A percentile compares a stretch with the other conserved stretches of the same genome.
These are phyloP conservation scores for Xanthia icteritia DNA, from an alignment of 2,888 invertebrate species.

Conservation along the genomic window DNA sequence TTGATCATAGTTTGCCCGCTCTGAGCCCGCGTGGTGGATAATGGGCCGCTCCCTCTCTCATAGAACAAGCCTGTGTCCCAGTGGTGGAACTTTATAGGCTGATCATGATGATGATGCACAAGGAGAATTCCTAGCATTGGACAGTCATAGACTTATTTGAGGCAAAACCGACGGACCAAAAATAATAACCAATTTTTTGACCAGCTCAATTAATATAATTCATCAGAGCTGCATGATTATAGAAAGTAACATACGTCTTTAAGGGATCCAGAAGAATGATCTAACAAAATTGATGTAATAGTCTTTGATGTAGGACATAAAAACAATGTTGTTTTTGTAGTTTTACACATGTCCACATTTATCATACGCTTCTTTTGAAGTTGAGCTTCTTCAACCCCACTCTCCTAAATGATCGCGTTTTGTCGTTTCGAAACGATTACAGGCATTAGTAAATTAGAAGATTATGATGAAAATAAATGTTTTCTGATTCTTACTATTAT, in stretches of 20 bases:
- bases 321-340: constrained; percentile 31
- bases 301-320: constrained; percentile 18
- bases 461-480: neutral
- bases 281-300: neutral
- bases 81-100: neutral
- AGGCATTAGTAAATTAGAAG: neutral
- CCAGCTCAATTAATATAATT: constrained; percentile 11
- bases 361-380: constrained; percentile 38
- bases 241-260: neutral
- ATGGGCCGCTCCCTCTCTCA: neutral
- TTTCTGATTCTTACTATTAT: no score
- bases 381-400: constrained; percentile 5
- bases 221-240: neutral
- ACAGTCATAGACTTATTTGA: neutral
- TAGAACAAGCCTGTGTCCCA: neutral
- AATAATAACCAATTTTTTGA: neutral
- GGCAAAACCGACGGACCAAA: neutral
- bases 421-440: no score
- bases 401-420: constrained; percentile 13
- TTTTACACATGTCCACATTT: constrained; percentile 32
- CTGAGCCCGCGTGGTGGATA: neutral
- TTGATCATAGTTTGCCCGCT: neutral
- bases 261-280: neutral
- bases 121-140: neutral
- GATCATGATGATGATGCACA: neutral